Conservation (phyloP, 2,113 vertebrate species). For the Chloropsis hardwickii region DNA sequence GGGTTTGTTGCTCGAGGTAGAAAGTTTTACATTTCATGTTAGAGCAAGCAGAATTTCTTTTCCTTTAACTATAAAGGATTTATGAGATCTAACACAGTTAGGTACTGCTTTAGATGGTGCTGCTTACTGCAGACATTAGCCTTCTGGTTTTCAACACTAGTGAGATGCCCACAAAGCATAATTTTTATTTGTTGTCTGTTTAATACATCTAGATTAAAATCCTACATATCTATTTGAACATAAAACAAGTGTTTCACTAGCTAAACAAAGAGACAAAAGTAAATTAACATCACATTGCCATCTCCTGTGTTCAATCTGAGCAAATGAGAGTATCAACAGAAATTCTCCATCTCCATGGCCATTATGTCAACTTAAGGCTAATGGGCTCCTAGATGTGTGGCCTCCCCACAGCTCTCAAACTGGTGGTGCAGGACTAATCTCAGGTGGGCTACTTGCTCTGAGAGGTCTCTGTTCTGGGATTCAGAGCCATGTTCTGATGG, state of each 20-base stretch:
- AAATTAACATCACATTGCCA: not conserved
- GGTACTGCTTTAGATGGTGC: conserved; percentile 22
- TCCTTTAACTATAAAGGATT: conserved; percentile 54
- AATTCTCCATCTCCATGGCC: not conserved
- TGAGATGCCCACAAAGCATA: conserved; percentile 15
- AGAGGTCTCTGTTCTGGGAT: not conserved
- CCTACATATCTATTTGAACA: not conserved
- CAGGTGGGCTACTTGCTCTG: not conserved
- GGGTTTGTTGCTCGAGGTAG: conserved; percentile 20
- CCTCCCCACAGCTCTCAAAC: not conserved
- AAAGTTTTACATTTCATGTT: conserved; percentile 52
- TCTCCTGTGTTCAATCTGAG: not conserved
- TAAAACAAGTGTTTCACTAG: not conserved
- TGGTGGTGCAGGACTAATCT: not conserved
- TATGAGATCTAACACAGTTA: conserved; percentile 28
- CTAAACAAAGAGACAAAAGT: conserved; percentile 9
- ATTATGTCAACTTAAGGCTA: fast-evolving
- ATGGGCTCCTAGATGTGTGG: not conserved
- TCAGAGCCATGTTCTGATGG: not conserved
- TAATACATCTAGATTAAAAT: conserved; percentile 23
- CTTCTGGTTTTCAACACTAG: conserved; percentile 7
- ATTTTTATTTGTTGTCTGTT: conserved; percentile 24
- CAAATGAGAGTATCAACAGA: not conserved
- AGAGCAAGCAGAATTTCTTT: conserved; percentile 10
- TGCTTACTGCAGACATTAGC: conserved; percentile 21